Evolutionary conservation across 2,113 vertebrate genomes (phyloP), one percentile per base, ranked within the genome.

Genomic region (Notiomystis cincta): DNA sequence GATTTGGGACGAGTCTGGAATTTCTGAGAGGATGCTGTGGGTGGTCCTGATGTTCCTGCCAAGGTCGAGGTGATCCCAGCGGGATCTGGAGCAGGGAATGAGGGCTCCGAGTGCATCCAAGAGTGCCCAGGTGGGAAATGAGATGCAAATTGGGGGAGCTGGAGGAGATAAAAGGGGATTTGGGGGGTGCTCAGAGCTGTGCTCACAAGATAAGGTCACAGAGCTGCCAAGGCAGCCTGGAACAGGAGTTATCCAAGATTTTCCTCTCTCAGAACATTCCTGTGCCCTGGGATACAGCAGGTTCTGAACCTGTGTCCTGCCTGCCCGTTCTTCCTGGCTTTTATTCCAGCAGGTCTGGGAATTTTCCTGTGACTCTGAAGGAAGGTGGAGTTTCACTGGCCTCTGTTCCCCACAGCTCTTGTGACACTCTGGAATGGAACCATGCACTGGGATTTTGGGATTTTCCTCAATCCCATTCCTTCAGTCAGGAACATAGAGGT

Each of bases 371-470:
- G 50, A 9, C 33, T 80, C 7, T 28, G 42, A 33, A 65, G 67
- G 5, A 60, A 71, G 45, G 2, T 2, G 15, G 22, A 20, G 6
- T 84, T 66, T n/a, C 27, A 20, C 40, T 7, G 17, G 12, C 6
- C 40, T 40, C 20, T 27, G 24, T 28, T 73, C 88, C 42, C 57
- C 20, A 6, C 4, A 18, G 67, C 48, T 67, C 4, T 6, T 4
- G 15, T 42, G 42, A 15, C 57, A 13, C 25, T 28, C n/a, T 14
- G 5, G 58, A 82, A 33, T 2, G 0, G 44, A 78, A 35, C 65
- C 20, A 6, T 0, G 2, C 4, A 1, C 30, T 30, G 1, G 0
- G 38, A 53, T 44, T 48, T 22, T 8, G 42, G 69, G 28, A 54
- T 87, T 66, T 62, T 75, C 47, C 64, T 11, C 9, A 33, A n/a